phyloP scores from a whole-genome alignment of 2,113 vertebrate species.

The Rhagologus leucostigma region DNA sequence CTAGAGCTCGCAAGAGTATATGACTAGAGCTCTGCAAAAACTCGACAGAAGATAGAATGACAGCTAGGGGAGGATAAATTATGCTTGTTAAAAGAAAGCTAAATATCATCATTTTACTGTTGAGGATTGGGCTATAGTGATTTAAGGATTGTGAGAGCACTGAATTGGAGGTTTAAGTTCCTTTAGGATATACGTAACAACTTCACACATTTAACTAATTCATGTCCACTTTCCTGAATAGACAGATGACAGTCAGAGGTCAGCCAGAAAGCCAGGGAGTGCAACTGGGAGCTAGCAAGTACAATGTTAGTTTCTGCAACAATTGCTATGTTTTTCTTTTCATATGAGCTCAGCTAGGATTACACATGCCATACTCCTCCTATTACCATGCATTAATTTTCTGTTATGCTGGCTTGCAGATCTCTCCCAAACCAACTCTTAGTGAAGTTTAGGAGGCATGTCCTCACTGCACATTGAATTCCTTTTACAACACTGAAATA shows the following conservation, averaged over 20 bases:
- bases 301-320: not conserved
- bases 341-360: not conserved
- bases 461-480: not conserved
- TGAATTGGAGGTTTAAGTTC: not conserved
- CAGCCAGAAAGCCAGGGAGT: not conserved
- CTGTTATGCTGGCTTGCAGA: not conserved
- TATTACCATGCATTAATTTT: not conserved
- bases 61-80: not conserved
- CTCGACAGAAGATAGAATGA: not conserved
- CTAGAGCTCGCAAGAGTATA: not conserved
- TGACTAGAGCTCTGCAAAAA: not conserved
- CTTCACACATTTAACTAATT: not conserved
- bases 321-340: not conserved
- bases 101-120: not conserved
- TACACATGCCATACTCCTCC: not conserved
- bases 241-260: not conserved
- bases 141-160: not conserved
- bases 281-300: not conserved
- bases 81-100: not conserved
- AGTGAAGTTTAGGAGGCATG: not conserved
- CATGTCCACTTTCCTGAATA: not conserved
- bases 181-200: not conserved
- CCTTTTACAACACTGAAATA: not conserved
- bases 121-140: not conserved
- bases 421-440: not conserved